These are phyloP conservation scores for Nezara viridula DNA, from an alignment of 2,888 invertebrate species.

Conservation along the genomic window DNA sequence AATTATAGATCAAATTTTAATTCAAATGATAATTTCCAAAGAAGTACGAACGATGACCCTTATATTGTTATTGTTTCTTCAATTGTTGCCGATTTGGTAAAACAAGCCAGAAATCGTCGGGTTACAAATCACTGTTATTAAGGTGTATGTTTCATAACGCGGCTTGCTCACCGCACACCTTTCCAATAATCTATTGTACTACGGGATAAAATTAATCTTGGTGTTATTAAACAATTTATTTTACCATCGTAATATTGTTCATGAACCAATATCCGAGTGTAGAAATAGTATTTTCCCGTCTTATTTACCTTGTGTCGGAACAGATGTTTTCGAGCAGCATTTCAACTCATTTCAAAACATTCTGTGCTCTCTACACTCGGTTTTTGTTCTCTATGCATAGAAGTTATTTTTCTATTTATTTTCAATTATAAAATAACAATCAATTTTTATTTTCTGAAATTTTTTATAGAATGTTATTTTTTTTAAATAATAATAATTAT, in stretches of 20 bases:
- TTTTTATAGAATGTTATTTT: background rate
- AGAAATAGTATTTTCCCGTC: background rate
- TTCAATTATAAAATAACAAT: background rate
- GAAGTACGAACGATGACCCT: background rate
- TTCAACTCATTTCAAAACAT: conserved; percentile 31
- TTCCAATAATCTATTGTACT: background rate
- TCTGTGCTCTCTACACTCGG: background rate
- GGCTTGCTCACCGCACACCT: background rate
- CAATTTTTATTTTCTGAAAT: background rate
- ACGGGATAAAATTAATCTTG: background rate
- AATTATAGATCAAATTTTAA: too few species aligned
- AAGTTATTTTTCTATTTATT: background rate
- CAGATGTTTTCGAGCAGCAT: conserved; percentile 11
- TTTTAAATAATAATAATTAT: background rate
- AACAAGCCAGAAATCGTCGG: background rate
- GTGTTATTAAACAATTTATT: background rate
- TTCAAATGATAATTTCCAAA: background rate
- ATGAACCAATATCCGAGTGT: background rate
- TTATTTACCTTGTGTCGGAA: conserved; percentile 2
- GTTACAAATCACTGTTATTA: background rate
- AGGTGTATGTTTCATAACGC: background rate
- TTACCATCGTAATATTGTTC: background rate
- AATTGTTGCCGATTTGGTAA: conserved; percentile 20
- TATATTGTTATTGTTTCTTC: background rate
- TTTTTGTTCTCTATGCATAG: background rate